phyloP scores from a whole-genome alignment of 2,797 vertebrate genomes.

The Anas capensis region DNA sequence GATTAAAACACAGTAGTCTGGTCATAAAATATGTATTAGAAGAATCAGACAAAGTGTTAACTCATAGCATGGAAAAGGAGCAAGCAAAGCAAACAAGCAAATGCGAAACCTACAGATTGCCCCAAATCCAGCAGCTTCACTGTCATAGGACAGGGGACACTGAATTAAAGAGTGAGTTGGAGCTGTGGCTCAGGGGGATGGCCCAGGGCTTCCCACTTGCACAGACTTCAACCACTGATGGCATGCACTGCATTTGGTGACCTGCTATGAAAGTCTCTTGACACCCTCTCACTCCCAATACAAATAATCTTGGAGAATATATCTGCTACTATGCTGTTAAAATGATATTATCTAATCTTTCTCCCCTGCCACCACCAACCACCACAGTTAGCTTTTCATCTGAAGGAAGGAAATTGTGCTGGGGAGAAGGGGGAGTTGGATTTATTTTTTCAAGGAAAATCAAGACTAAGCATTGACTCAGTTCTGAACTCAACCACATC shows the following conservation, averaged over 20 bases:
- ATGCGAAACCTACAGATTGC: background rate
- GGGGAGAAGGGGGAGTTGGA: fast-evolving
- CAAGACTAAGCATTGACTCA: background rate
- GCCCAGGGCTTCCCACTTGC: background rate
- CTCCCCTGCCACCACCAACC: constrained; percentile 15
- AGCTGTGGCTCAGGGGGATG: fast-evolving
- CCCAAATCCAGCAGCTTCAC: background rate
- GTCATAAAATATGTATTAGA: constrained; percentile 63
- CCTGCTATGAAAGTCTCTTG: background rate
- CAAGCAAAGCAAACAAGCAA: background rate
- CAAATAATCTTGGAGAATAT: background rate
- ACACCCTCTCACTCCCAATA: background rate
- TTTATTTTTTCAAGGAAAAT: background rate
- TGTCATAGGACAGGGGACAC: background rate
- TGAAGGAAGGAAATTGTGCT: background rate
- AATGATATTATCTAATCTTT: background rate
- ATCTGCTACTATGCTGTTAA: background rate
- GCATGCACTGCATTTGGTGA: background rate
- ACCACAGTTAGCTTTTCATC: constrained; percentile 34
- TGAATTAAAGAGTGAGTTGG: background rate
- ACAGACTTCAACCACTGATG: background rate
- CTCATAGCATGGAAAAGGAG: background rate
- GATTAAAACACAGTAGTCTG: constrained; percentile 19
- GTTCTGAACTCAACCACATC: background rate
- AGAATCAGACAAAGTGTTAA: constrained; percentile 22